Evolutionary conservation across 2,113 vertebrate genomes (phyloP).

Genomic region (Corvus cornix): DNA sequence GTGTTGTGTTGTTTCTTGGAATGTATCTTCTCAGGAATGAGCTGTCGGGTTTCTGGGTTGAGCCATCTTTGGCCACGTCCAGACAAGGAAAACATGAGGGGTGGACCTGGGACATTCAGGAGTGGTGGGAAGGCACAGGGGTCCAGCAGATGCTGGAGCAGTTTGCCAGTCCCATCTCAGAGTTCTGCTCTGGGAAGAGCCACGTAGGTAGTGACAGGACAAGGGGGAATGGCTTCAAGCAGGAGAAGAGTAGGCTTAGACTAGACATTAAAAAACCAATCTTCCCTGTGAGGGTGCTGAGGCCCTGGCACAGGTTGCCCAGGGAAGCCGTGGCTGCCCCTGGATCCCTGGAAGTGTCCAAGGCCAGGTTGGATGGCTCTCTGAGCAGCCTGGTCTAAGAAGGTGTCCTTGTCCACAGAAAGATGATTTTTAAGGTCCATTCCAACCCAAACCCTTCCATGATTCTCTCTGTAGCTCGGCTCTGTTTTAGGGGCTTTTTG

Average conservation of each 20-base stretch:
- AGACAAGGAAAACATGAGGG: rapidly evolving
- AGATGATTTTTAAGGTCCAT: neutral
- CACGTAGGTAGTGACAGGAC: rapidly evolving
- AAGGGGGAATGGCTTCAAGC: neutral
- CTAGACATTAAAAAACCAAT: neutral
- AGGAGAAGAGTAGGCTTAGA: neutral
- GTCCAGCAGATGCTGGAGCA: neutral
- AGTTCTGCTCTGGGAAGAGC: neutral
- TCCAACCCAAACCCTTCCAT: neutral
- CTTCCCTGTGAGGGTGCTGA: rapidly evolving
- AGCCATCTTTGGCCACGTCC: neutral
- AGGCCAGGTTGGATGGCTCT: neutral
- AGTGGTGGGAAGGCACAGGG: neutral
- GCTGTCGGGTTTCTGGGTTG: neutral
- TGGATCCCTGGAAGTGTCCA: neutral
- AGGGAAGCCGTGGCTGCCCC: neutral
- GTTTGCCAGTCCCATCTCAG: neutral
- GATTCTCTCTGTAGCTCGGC: neutral
- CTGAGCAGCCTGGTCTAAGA: neutral
- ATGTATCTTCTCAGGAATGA: neutral
- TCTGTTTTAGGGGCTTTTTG: neutral
- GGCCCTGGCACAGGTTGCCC: neutral
- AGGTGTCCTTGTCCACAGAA: neutral
- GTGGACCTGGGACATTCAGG: rapidly evolving
- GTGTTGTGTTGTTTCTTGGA: neutral